phyloP scores from a whole-genome alignment of 2,797 vertebrate species.

The Dromococcyx pavoninus region DNA sequence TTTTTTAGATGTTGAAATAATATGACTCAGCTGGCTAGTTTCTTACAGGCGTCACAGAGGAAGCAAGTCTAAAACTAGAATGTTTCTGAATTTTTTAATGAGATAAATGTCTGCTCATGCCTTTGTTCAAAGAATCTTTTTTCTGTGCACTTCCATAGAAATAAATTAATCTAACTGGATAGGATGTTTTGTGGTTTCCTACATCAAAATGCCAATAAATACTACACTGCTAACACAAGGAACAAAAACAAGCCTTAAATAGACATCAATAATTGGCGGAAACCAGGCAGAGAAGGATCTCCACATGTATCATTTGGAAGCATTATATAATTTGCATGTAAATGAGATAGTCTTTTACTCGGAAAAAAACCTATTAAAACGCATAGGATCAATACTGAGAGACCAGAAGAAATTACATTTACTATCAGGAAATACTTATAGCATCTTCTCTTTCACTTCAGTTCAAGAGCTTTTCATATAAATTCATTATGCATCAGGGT shows the following conservation, averaged over 20 bases:
- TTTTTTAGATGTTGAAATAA: background rate
- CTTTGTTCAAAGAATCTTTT: constrained; percentile 20
- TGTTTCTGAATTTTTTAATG: constrained; percentile 42
- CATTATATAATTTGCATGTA: constrained; percentile 68
- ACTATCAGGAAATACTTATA: constrained; percentile 56
- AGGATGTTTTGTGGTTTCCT: constrained; percentile 60
- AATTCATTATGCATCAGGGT: constrained; percentile 9
- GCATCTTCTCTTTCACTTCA: constrained; percentile 37
- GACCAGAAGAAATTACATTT: constrained; percentile 49
- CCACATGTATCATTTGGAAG: constrained; percentile 67
- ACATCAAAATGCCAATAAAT: constrained; percentile 73
- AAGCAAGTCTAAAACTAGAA: constrained; percentile 34
- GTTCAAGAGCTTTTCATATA: constrained; percentile 25
- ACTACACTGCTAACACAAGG: constrained; percentile 63
- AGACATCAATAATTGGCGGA: constrained; percentile 70
- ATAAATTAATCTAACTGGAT: constrained; percentile 63
- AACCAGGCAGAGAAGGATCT: constrained; percentile 61
- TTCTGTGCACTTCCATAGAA: constrained; percentile 29
- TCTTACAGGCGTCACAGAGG: background rate
- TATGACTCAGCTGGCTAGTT: constrained; percentile 9
- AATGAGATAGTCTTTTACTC: constrained; percentile 65
- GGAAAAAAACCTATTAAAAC: constrained; percentile 57
- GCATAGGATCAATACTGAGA: constrained; percentile 61
- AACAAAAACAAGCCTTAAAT: constrained; percentile 69
- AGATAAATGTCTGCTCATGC: constrained; percentile 1